phyloP scores from a whole-genome alignment of 2,888 invertebrate genomes.

The Cerastis rubricosa region DNA sequence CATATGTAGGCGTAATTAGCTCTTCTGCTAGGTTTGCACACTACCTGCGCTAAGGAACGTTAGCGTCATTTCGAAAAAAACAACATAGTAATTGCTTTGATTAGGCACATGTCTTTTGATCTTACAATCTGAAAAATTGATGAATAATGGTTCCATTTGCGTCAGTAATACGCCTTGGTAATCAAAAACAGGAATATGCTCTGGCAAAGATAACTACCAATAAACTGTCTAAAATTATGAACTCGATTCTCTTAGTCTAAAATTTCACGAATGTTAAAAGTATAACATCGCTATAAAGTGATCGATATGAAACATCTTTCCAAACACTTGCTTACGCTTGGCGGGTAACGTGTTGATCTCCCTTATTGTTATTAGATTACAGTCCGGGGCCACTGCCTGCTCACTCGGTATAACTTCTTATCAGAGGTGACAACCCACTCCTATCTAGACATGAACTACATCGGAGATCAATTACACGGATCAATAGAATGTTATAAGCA shows the following conservation, averaged over 20 bases:
- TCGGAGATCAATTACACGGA: constrained; percentile 18
- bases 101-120: background rate
- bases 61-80: background rate
- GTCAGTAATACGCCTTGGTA: background rate
- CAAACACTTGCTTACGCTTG: constrained; percentile 18
- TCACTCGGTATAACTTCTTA: constrained; percentile 50
- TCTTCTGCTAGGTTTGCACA: no score
- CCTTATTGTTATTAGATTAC: constrained; percentile 45
- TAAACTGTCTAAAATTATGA: background rate
- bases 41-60: no score
- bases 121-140: no score
- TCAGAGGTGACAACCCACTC: constrained; percentile 28
- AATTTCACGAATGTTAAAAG: background rate
- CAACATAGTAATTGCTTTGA: background rate
- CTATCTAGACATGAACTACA: constrained; percentile 14
- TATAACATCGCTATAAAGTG: background rate
- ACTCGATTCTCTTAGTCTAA: background rate
- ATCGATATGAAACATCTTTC: constrained; percentile 15
- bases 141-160: background rate
- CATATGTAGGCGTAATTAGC: background rate
- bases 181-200: background rate
- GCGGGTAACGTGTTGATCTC: constrained; percentile 31
- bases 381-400: constrained; percentile 17
- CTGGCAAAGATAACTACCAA: background rate
- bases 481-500: constrained; percentile 3